Evolutionary conservation across 2,797 vertebrate genomes (phyloP), one percentile per base, ranked within the genome.

Genomic region (Smutsia gigantea): DNA sequence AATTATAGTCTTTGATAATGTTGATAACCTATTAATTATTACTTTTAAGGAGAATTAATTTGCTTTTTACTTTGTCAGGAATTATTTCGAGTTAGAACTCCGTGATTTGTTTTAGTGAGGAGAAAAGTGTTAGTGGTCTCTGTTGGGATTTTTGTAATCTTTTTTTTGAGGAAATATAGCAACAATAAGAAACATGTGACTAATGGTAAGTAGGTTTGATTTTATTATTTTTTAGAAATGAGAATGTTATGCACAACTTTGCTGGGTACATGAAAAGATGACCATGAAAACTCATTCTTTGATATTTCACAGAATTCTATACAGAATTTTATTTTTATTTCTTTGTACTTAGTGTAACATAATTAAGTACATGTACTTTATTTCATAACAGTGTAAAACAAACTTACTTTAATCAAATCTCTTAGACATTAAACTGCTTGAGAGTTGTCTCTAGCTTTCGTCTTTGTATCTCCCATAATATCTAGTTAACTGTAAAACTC

Each of bases 1-100:
- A 91, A 72, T 96, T 96, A 25, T 88, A n/a, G n/a, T 83, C 29
- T 94, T 97, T 68, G 78, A 89, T 82, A 95, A 71, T 84, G 39
- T 39, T 86, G 19, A 53, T 92, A 85, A 74, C 21, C 13, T 94
- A n/a, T 69, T 68, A 51, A n/a, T 87, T 79, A 51, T 75, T 64
- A 25, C 81, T 90, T 90, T 94, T 90, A 91, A 93, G 39, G 18
- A 37, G 21, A 66, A 55, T 92, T 93, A 59, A 78, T 83, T 81
- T 91, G 49, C 23, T 55, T 83, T 96, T 37, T 71, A 77, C 19
- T 64, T 90, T 93, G 37, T 13, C 21, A 11, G 84, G 42, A 88
- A 75, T 95, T 94, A 49, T 94, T 88, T 83, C 57, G 27, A 27
- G 39, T 17, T 81, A 46, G 75, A 55, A 72, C 19, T 93, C 37